A percentile compares a stretch with the other conserved stretches of the same genome.
phyloP scores from a whole-genome alignment of 2,888 invertebrate genomes.

The Adelphocoris suturalis region DNA sequence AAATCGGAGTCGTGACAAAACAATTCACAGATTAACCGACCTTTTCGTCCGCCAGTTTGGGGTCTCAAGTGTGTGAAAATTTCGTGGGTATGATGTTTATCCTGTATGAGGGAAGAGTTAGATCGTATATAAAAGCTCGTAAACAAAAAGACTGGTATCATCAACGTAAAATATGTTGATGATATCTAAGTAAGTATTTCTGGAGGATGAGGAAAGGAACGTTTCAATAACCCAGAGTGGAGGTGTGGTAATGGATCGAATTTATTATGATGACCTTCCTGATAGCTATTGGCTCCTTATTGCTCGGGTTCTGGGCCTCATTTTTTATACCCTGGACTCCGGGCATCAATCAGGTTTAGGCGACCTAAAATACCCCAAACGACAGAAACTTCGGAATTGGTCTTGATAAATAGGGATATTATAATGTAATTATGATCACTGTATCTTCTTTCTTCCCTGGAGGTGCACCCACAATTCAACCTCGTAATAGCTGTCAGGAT shows the following conservation, averaged over 20 bases:
- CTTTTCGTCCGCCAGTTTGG: neutral
- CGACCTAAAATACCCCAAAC: neutral
- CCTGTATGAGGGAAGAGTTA: too few relatives aligned
- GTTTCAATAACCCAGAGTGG: neutral
- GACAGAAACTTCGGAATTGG: neutral
- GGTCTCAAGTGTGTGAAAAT: neutral
- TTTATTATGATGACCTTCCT: neutral
- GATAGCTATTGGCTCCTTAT: neutral
- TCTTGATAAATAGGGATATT: constrained; percentile 6
- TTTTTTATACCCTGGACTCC: neutral
- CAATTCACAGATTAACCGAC: neutral
- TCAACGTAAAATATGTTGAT: too few relatives aligned
- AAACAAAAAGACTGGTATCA: too few relatives aligned
- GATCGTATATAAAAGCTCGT: too few relatives aligned
- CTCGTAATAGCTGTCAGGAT: neutral
- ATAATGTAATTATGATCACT: neutral
- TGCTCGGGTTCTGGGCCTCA: neutral
- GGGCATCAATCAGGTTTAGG: neutral
- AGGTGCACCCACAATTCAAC: neutral
- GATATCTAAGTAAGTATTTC: neutral
- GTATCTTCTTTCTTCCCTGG: neutral
- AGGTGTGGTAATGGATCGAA: constrained; percentile 1
- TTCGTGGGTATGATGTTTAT: too few relatives aligned
- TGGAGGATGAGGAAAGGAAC: neutral
- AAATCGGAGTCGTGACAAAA: neutral